These are phyloP conservation scores for Sula dactylatra DNA, from an alignment of 2,113 vertebrate genomes.

Conservation along the genomic window DNA sequence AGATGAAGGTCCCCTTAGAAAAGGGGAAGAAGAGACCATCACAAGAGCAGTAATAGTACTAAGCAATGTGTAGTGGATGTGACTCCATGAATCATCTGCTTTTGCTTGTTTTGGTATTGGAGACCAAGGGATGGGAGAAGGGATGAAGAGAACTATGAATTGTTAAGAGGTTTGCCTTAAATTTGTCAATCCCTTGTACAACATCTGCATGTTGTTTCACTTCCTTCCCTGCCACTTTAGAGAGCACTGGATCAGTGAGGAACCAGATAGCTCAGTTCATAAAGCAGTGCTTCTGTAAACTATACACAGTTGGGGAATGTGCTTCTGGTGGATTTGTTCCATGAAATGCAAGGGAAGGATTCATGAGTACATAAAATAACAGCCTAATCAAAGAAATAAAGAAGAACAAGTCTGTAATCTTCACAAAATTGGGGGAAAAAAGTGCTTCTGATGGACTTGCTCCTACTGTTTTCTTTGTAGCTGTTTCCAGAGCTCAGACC, in stretches of 20 bases:
- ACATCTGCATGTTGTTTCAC: slow-evolving; percentile 38
- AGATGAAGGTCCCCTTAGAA: background rate
- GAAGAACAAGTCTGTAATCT: slow-evolving; percentile 74
- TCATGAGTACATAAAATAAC: slow-evolving; percentile 75
- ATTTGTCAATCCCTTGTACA: slow-evolving; percentile 20
- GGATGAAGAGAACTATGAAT: background rate
- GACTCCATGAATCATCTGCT: background rate
- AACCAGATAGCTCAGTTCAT: slow-evolving; percentile 36
- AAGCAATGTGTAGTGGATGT: background rate
- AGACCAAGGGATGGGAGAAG: background rate
- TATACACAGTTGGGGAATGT: slow-evolving; percentile 43
- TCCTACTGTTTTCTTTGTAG: slow-evolving; percentile 77
- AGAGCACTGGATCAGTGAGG: background rate
- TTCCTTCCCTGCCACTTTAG: slow-evolving; percentile 24
- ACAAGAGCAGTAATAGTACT: background rate
- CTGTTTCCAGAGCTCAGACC: slow-evolving; percentile 74
- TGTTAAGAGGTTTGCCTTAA: slow-evolving; percentile 22
- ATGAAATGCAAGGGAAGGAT: slow-evolving; percentile 60
- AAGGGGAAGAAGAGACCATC: background rate
- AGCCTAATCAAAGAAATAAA: slow-evolving; percentile 76
- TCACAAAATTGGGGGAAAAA: slow-evolving; percentile 47
- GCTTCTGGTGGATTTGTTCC: slow-evolving; percentile 69
- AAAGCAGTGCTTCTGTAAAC: slow-evolving; percentile 54
- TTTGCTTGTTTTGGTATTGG: background rate
- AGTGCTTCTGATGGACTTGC: slow-evolving; percentile 60